phyloP scores from a whole-genome alignment of 2,888 invertebrate species.

The Zhuqinia jingwanae region DNA sequence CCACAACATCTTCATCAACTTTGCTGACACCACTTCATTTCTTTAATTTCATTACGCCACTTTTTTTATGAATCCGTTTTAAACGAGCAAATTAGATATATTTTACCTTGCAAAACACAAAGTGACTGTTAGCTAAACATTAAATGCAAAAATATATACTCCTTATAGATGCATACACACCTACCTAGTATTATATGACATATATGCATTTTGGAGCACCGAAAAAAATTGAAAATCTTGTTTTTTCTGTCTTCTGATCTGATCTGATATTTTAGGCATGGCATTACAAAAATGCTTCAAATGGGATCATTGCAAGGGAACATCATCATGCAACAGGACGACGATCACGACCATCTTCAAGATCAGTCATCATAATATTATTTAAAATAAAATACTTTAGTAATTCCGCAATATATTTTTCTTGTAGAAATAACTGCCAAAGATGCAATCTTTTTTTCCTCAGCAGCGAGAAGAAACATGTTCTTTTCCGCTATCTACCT shows the following conservation, averaged over 20 bases:
- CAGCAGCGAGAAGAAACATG: conserved; percentile 6
- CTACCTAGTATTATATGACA: no score
- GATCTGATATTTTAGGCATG: neutral
- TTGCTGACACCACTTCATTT: neutral
- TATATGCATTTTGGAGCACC: no score
- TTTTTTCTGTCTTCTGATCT: neutral
- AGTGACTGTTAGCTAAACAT: no score
- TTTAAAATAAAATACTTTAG: neutral
- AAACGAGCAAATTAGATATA: no score
- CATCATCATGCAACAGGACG: conserved; percentile 27
- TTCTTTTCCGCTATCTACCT: conserved; percentile 40
- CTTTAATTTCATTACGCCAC: neutral
- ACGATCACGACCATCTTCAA: neutral
- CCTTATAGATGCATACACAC: no score
- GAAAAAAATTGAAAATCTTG: neutral
- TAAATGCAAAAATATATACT: no score
- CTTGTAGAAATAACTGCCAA: conserved; percentile 43
- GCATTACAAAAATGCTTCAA: conserved; percentile 38
- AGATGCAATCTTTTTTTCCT: conserved; percentile 53
- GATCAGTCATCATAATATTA: neutral
- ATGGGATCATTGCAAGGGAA: conserved; percentile 62
- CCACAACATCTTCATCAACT: neutral
- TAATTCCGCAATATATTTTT: neutral
- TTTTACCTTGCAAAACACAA: no score
- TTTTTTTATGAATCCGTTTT: neutral